Percentiles rank a stretch among this genome's conserved stretches.
phyloP scores from a whole-genome alignment of 2,113 vertebrate genomes.

The Naja naja region DNA sequence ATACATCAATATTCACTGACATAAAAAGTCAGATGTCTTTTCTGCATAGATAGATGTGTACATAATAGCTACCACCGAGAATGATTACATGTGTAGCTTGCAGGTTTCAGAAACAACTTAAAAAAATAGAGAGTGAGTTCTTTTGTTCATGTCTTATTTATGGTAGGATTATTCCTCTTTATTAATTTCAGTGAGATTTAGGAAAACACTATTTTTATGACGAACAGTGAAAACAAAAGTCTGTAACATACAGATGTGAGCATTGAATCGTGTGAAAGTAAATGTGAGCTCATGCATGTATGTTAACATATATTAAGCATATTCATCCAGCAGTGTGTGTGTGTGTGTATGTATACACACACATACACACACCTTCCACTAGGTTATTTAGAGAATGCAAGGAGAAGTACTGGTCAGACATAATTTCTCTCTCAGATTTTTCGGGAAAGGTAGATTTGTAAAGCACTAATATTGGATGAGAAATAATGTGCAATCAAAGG shows the following conservation, averaged over 20 bases:
- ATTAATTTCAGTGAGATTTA: not conserved
- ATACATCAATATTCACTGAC: not conserved
- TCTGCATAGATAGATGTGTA: not conserved
- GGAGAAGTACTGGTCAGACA: not conserved
- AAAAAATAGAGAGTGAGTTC: not conserved
- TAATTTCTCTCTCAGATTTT: not conserved
- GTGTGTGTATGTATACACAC: no score
- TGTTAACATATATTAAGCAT: conserved; percentile 47
- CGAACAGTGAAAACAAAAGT: not conserved
- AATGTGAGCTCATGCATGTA: conserved; percentile 49
- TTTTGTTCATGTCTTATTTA: not conserved
- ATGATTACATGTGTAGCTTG: not conserved
- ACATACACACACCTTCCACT: not conserved
- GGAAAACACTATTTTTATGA: conserved; percentile 39
- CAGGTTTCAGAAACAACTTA: not conserved
- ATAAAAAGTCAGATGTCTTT: not conserved
- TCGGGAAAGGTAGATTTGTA: not conserved
- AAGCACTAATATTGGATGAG: not conserved
- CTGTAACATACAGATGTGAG: conserved; percentile 36
- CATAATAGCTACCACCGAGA: not conserved
- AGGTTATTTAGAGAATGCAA: not conserved
- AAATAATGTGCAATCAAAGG: not conserved
- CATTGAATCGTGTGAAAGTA: conserved; percentile 53
- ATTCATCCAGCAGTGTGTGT: not conserved
- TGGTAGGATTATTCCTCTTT: not conserved